A percentile compares a stretch with the other conserved stretches of the same genome.
phyloP scores from a whole-genome alignment of 1,140 invertebrate species.

The Wiebesia pumilae region DNA sequence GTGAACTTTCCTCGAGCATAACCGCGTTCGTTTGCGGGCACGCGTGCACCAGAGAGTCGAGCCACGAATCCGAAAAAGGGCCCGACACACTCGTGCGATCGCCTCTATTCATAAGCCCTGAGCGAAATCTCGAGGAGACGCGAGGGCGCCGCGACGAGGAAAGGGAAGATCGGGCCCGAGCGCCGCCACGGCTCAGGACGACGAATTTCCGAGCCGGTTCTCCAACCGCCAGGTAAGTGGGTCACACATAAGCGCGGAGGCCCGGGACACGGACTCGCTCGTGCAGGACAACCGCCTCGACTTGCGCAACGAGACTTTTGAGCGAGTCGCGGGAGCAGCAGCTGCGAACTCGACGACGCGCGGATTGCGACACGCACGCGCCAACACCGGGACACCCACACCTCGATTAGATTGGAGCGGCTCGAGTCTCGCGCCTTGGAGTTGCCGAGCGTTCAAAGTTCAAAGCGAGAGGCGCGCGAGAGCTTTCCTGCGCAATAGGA shows the following conservation, averaged over 20 bases:
- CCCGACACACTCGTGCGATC: too few relatives aligned
- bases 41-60: too few relatives aligned
- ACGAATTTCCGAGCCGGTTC: conserved; percentile 22
- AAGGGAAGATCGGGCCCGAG: too few relatives aligned
- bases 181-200: neutral
- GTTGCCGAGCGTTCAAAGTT: conserved; percentile 34
- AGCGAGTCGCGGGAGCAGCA: neutral
- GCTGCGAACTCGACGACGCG: neutral
- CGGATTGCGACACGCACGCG: neutral
- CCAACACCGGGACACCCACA: conserved; percentile 62
- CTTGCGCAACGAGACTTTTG: conserved; percentile 11
- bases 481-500: neutral
- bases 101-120: too few relatives aligned
- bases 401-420: conserved; percentile 58
- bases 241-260: conserved; percentile 61
- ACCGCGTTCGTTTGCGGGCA: too few relatives aligned
- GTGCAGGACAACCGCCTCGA: conserved; percentile 58
- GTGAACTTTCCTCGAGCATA: too few relatives aligned
- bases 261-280: conserved; percentile 62
- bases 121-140: too few relatives aligned
- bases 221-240: conserved; percentile 58
- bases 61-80: too few relatives aligned
- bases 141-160: too few relatives aligned
- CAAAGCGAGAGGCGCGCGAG: conserved; percentile 45
- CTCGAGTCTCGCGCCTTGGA: neutral